phyloP scores from a whole-genome alignment of 2,888 invertebrate species.

The Neoascia interrupta region DNA sequence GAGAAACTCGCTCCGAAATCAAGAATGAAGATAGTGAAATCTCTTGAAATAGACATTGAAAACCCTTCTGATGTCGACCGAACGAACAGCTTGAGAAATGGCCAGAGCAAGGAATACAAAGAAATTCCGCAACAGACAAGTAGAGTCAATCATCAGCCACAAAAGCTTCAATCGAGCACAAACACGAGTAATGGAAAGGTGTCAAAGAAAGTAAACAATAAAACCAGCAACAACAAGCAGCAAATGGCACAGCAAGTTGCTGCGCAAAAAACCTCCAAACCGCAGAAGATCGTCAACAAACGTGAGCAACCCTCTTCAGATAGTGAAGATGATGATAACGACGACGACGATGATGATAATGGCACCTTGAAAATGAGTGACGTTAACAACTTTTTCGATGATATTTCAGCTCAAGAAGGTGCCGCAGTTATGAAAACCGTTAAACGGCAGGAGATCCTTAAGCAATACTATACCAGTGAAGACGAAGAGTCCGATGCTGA shows the following conservation, averaged over 20 bases:
- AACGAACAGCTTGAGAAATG: conserved; percentile 74
- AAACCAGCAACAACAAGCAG: conserved; percentile 25
- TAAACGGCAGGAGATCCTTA: conserved; percentile 86
- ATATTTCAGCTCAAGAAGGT: conserved; percentile 73
- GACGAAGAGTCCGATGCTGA: conserved; percentile 82
- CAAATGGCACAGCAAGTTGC: conserved; percentile 13
- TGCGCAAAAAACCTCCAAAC: conserved; percentile 3
- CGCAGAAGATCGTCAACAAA: conserved; percentile 29
- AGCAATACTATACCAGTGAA: conserved; percentile 84
- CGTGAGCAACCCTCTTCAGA: conserved; percentile 37
- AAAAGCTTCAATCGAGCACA: conserved; percentile 20
- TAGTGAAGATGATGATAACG: conserved; percentile 74
- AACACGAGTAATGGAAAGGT: conserved; percentile 71
- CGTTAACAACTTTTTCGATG: conserved; percentile 81
- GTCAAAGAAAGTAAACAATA: conserved; percentile 79
- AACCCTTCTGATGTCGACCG: conserved; percentile 76
- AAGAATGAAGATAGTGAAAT: conserved; percentile 78
- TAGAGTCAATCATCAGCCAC: conserved; percentile 43
- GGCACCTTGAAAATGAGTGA: conserved; percentile 80
- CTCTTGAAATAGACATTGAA: conserved; percentile 78
- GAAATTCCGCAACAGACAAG: conserved; percentile 16
- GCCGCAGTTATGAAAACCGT: conserved; percentile 86
- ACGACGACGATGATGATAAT: conserved; percentile 75
- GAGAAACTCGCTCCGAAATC: conserved; percentile 76
- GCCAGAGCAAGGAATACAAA: conserved; percentile 70